Evolutionary conservation across 2,888 invertebrate species (phyloP).

Genomic region (Leptinotarsa rubiginosa): DNA sequence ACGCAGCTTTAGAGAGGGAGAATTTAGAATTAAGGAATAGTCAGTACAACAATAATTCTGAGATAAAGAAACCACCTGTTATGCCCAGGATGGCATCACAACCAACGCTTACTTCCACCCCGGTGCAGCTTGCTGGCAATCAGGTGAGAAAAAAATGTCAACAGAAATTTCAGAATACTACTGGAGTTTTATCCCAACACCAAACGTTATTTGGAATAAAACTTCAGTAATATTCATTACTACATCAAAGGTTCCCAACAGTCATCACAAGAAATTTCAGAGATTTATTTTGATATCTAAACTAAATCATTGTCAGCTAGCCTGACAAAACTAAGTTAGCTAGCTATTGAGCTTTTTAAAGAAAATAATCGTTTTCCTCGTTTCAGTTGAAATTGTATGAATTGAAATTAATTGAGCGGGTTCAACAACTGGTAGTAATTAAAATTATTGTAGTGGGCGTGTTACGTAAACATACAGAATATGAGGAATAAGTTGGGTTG

Average conservation of each 20-base stretch:
- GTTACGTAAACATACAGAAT: background rate
- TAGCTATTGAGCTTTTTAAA: no score
- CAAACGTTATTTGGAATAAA: no score
- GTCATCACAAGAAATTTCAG: background rate
- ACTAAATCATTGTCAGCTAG: background rate
- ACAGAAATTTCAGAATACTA: background rate
- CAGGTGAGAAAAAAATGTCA: conserved; percentile 51
- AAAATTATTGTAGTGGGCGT: background rate
- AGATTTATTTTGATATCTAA: no score
- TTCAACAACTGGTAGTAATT: conserved; percentile 4
- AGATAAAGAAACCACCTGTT: conserved; percentile 60
- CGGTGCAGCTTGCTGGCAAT: conserved; percentile 62
- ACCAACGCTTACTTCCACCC: conserved; percentile 64
- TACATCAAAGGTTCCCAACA: no score
- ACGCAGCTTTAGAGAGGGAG: conserved; percentile 88
- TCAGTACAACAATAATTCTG: conserved; percentile 60
- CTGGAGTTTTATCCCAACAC: no score
- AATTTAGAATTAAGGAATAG: conserved; percentile 79
- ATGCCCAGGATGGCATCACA: conserved; percentile 64
- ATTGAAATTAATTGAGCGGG: conserved; percentile 1
- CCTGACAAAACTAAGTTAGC: no score
- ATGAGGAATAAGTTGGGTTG: background rate
- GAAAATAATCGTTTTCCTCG: background rate
- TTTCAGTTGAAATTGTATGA: background rate
- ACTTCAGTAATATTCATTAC: no score